These are phyloP conservation scores for Tamandua tetradactyla DNA, from an alignment of 2,797 vertebrate genomes.

Conservation along the genomic window DNA sequence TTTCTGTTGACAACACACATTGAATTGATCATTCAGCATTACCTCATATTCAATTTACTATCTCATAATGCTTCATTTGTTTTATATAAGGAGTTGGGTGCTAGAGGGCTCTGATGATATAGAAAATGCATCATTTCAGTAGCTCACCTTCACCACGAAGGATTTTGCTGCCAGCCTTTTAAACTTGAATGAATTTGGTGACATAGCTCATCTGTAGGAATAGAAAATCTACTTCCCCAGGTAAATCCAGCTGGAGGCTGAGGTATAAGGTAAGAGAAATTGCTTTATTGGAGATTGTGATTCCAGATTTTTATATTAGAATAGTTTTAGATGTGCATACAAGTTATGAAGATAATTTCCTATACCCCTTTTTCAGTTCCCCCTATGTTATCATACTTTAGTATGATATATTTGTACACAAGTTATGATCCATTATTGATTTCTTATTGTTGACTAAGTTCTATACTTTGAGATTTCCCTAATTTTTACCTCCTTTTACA, in stretches of 20 bases:
- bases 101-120: slow-evolving; percentile 47
- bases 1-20: slow-evolving; percentile 69
- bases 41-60: slow-evolving; percentile 68
- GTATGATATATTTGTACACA: background rate
- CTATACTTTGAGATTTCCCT: background rate
- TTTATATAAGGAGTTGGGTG: slow-evolving; percentile 47
- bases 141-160: slow-evolving; percentile 39
- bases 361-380: background rate
- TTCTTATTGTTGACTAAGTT: background rate
- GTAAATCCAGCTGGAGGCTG: slow-evolving; percentile 38
- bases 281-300: background rate
- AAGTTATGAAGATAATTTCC: background rate
- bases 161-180: slow-evolving; percentile 56
- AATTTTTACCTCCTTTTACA: background rate
- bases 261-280: background rate
- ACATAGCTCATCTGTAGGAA: background rate
- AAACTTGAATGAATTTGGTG: slow-evolving; percentile 66
- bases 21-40: slow-evolving; percentile 69
- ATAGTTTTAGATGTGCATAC: background rate
- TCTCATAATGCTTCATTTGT: slow-evolving; percentile 66
- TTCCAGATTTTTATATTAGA: background rate
- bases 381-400: background rate
- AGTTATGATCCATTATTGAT: background rate
- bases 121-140: slow-evolving; percentile 63
- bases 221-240: slow-evolving; percentile 45